Percentiles rank a stretch among this genome's conserved stretches.
Conservation (phyloP, 2,797 vertebrate species). For the Hybognathus amarus region DNA sequence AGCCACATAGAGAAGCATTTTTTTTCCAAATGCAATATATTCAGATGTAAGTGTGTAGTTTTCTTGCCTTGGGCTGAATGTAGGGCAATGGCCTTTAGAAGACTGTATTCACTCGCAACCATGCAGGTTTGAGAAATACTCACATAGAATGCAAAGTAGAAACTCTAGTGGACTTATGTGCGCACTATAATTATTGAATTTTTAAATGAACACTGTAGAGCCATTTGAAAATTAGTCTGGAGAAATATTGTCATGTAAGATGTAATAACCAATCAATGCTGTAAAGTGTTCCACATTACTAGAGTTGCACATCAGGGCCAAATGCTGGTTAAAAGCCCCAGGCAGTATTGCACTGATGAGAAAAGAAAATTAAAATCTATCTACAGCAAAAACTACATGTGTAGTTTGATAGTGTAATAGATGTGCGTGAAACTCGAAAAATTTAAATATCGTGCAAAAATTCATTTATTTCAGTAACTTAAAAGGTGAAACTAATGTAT, state of each 20-base stretch:
- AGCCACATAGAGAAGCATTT: not conserved
- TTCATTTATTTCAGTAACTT: too few species aligned
- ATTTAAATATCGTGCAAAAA: too few species aligned
- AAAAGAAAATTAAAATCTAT: not conserved
- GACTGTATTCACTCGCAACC: constrained; percentile 18
- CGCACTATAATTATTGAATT: constrained; percentile 43
- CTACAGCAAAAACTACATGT: not conserved
- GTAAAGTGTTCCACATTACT: not conserved
- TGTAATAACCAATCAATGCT: constrained; percentile 6
- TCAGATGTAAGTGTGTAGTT: not conserved
- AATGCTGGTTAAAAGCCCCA: not conserved
- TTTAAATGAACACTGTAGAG: constrained; percentile 36
- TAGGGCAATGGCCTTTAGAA: not conserved
- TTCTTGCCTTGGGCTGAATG: constrained; percentile 6
- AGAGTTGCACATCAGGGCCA: not conserved
- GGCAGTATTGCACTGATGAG: not conserved
- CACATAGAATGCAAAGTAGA: constrained; percentile 25
- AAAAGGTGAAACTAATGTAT: too few species aligned
- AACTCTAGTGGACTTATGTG: constrained; percentile 35
- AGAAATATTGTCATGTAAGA: not conserved
- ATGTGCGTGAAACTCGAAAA: not conserved
- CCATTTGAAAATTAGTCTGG: constrained; percentile 5
- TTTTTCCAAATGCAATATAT: not conserved
- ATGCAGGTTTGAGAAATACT: constrained; percentile 20
- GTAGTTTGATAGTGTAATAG: not conserved